These are phyloP conservation scores for Sesamia nonagrioides DNA, from an alignment of 1,140 invertebrate species.

Conservation along the genomic window DNA sequence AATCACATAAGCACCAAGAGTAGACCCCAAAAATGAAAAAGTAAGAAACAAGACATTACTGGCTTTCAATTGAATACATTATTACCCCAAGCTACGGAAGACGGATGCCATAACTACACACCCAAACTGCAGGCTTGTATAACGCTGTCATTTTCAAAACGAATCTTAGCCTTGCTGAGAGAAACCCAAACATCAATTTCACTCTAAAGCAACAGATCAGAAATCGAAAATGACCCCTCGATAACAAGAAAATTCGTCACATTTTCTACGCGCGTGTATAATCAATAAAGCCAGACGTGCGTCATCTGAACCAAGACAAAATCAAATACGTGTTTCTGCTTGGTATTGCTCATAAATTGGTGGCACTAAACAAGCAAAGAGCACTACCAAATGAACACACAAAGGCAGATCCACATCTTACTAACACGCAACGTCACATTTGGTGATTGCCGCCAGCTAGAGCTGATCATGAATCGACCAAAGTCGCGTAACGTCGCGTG, in stretches of 20 bases:
- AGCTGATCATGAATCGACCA: too few species aligned
- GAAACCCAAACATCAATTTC: not conserved
- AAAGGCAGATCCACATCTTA: not conserved
- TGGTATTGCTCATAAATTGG: not conserved
- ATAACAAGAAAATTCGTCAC: not conserved
- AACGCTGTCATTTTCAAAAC: not conserved
- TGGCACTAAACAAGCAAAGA: not conserved
- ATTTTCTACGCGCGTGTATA: not conserved
- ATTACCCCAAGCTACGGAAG: not conserved
- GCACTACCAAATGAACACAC: conserved; percentile 4
- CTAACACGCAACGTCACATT: not conserved
- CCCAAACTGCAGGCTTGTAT: not conserved
- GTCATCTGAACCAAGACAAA: conserved; percentile 28
- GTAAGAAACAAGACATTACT: too few species aligned
- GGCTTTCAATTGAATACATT: not conserved
- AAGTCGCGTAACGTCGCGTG: not conserved
- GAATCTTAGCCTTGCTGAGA: not conserved
- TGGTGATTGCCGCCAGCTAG: not conserved
- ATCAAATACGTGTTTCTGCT: not conserved
- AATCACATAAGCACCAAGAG: not conserved
- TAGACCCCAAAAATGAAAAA: not conserved
- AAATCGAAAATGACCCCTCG: not conserved
- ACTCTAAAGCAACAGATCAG: not conserved
- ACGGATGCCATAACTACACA: conserved; percentile 8
- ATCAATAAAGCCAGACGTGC: not conserved